These are phyloP conservation scores for Rhyacophila evoluta DNA, from an alignment of 2,888 invertebrate species.

Conservation along the genomic window DNA sequence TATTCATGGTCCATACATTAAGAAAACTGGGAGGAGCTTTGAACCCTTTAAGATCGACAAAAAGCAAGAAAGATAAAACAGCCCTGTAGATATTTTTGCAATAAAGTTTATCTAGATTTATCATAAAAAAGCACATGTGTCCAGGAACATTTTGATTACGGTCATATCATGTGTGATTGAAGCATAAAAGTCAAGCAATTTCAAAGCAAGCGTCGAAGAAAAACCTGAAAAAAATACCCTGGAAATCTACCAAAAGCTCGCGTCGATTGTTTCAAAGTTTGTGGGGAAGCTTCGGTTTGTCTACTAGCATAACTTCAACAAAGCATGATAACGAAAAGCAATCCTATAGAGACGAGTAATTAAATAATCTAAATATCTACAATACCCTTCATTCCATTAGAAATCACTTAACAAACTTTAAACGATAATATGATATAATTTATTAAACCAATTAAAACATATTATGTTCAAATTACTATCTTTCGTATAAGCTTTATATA, in stretches of 20 bases:
- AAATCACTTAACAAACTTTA: too few relatives aligned
- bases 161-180: not conserved
- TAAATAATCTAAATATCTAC: not conserved
- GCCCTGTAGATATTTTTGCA: not conserved
- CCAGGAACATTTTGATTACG: not conserved
- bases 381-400: not conserved
- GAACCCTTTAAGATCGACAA: not conserved
- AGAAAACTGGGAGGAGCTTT: too few relatives aligned
- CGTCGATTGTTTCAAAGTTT: not conserved
- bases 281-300: not conserved
- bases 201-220: not conserved
- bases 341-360: constrained; percentile 3
- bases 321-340: not conserved
- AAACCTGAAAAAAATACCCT: not conserved
- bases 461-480: too few relatives aligned
- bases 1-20: too few relatives aligned
- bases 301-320: not conserved
- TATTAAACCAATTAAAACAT: too few relatives aligned
- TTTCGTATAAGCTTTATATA: too few relatives aligned
- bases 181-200: not conserved
- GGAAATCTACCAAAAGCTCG: not conserved
- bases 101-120: not conserved
- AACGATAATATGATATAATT: too few relatives aligned
- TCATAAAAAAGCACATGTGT: not conserved
- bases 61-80: not conserved